Base-by-base conservation (phyloP, 30 jellyfish, hydroid and myxozoan species). In the Hydra vulgaris region DNA sequence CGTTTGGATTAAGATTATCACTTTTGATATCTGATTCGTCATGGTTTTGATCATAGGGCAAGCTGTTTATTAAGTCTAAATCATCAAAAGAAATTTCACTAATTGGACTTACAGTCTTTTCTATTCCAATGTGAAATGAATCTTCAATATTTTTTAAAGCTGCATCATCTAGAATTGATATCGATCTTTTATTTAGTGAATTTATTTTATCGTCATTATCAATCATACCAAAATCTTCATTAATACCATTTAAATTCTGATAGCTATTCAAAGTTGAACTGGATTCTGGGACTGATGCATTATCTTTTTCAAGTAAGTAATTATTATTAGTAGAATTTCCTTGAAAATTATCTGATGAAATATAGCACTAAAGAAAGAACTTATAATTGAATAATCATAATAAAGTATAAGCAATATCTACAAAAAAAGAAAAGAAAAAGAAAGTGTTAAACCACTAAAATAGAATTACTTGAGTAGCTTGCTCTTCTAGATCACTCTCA, bases 401-500 rank as follows among this genome's bases (percentile, higher is more conserved):
- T 3, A 40, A 40, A 40, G 5, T 12, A 40, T 40, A 12, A 40
- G 12, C 61, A 40, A 40, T 40, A 5, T 40, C 12, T 3, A 40
- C 12, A 40, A 12, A 40, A 40, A 40, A 40, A 40, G 12, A 40
- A 40, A 3, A 40, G 12, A 3, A 40, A 40, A 40, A 40, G 12
- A 40, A n/a, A n/a, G n/a, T n/a, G n/a, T n/a, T n/a, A n/a, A n/a
- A n/a, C n/a, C n/a, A n/a, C n/a, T n/a, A n/a, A n/a, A n/a, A 40
- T 40, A 40, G 12, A 40, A 40, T 40, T 40, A 40, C 61, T 40
- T 40, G 61, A 12, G 61, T 40, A 40, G n/a, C n/a, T n/a, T n/a
- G n/a, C n/a, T 40, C 61, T 40, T 40, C 61, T 40, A 27, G n/a
- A 21, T 80, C 84, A 70, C 71, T 82, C 8, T 80, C 87, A 1